Evolutionary conservation across 2,888 invertebrate species (phyloP), one percentile per base, ranked within the genome.

Genomic region (Apamea crenata): DNA sequence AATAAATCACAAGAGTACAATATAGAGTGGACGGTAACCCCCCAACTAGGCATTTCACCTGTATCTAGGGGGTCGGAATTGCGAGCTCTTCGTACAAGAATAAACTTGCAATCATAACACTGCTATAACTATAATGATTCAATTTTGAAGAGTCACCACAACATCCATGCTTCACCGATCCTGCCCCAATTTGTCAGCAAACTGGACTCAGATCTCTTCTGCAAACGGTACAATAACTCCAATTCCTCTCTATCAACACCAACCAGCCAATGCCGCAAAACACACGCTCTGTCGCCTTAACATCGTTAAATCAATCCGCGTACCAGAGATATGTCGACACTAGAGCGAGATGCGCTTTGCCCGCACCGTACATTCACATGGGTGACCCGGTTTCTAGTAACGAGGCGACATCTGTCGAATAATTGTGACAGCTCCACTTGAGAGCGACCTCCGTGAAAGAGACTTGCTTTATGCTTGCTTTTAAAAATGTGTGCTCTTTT

Each of bases 361-460:
- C 53, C 72, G 67, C 53, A 86, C 47, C 66, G 72, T 53, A 82
- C 56, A 76, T 72, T 82, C 63, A 71, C 44, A 66, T 80, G 32
- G 80, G 25, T 90, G 87, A 90, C 90, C 89, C 71, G 85, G 86
- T 86, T 89, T 67, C 69, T 50, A 50, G 72, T 88, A 87, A 89
- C 83, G 88, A 89, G 81, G 73, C 73, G 85, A 81, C 90, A 89
- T 89, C 89, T 89, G 83, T 59, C 83, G 85, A 71, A 87, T 89
- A 89, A 87, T 84, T 82, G 69, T 85, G 82, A 80, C 86, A 89
- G 85, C 82, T 85, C 71, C 80, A 82, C 85, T 89, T 75, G 84
- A 78, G 70, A 36, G 69, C 77, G 44, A 75, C 69, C 72, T 59
- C 69, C 50, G 66, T 85, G 67, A 80, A 86, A 71, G 80, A 80